Evolutionary conservation across 2,888 invertebrate genomes (phyloP).

Genomic region (Agonopterix heracliana): DNA sequence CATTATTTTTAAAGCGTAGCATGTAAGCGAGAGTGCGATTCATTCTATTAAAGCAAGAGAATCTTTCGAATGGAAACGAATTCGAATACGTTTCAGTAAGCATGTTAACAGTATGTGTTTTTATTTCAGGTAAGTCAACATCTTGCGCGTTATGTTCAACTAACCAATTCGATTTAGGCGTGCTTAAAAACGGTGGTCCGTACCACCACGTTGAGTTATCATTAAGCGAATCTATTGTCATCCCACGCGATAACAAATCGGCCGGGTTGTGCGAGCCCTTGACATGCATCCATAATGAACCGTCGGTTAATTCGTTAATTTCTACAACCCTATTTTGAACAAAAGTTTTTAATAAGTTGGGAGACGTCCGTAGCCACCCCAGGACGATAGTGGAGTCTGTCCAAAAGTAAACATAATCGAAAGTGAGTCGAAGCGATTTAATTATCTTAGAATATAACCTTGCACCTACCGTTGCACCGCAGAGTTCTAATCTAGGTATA

Average conservation of each 20-base stretch:
- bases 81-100: neutral
- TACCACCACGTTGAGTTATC: conserved; percentile 5
- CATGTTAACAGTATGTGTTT: neutral
- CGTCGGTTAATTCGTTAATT: conserved; percentile 8
- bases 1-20: conserved; percentile 7
- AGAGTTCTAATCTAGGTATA: conserved; percentile 21
- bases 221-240: conserved; percentile 2
- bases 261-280: conserved; percentile 8
- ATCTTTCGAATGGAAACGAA: neutral
- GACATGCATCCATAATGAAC: conserved; percentile 6
- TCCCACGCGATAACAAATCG: conserved; percentile 2
- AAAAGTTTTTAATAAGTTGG: conserved; percentile 14
- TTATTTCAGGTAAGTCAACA: conserved; percentile 2
- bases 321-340: conserved; percentile 16
- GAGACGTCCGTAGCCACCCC: conserved; percentile 15
- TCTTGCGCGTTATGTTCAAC: neutral
- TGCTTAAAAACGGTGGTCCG: conserved; percentile 1
- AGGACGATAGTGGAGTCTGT: conserved; percentile 20
- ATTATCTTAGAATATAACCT: conserved; percentile 12
- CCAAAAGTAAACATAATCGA: conserved; percentile 14
- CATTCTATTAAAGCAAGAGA: conserved; percentile 1
- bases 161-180: neutral
- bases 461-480: conserved; percentile 19
- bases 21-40: conserved; percentile 4
- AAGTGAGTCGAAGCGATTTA: conserved; percentile 4